A percentile compares a stretch with the other conserved stretches of the same genome.
These are phyloP conservation scores for Laupala kohalensis DNA, from an alignment of 1,140 invertebrate genomes.

Conservation along the genomic window DNA sequence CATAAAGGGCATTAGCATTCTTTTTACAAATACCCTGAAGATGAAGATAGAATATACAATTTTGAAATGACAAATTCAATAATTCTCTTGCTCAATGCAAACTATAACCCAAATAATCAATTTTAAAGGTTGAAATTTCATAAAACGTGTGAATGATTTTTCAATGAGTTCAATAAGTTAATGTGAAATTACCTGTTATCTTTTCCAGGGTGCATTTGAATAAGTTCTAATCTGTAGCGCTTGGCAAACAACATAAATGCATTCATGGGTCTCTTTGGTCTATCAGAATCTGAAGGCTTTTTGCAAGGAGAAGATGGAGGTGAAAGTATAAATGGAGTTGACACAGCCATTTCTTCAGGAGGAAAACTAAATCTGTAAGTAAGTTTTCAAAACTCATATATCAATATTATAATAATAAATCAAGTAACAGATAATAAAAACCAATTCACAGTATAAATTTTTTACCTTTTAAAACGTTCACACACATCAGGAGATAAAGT, in stretches of 20 bases:
- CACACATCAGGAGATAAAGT: constrained; percentile 19
- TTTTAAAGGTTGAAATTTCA: too few species aligned
- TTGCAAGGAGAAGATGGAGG: constrained; percentile 19
- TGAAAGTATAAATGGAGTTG: constrained; percentile 11
- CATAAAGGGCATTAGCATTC: too few species aligned
- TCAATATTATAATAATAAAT: neutral
- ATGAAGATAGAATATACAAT: too few species aligned
- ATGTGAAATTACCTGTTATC: constrained; percentile 35
- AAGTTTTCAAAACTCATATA: neutral
- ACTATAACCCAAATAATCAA: too few species aligned
- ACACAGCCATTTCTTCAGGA: constrained; percentile 10
- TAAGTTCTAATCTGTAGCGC: constrained; percentile 34
- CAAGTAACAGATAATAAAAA: neutral
- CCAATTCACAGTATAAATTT: neutral
- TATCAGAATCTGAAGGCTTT: constrained; percentile 16
- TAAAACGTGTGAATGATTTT: too few species aligned
- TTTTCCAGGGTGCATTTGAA: constrained; percentile 38
- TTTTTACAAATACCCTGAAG: too few species aligned
- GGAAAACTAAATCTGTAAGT: constrained; percentile 19
- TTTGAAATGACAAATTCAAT: too few species aligned
- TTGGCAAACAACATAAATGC: constrained; percentile 44
- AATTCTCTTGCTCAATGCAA: too few species aligned
- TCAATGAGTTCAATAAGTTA: too few species aligned
- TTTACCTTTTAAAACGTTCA: constrained; percentile 20
- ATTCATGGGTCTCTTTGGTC: constrained; percentile 38